Base-by-base conservation (phyloP, 2,113 vertebrate genomes). In the Hemibagrus wyckioides region DNA sequence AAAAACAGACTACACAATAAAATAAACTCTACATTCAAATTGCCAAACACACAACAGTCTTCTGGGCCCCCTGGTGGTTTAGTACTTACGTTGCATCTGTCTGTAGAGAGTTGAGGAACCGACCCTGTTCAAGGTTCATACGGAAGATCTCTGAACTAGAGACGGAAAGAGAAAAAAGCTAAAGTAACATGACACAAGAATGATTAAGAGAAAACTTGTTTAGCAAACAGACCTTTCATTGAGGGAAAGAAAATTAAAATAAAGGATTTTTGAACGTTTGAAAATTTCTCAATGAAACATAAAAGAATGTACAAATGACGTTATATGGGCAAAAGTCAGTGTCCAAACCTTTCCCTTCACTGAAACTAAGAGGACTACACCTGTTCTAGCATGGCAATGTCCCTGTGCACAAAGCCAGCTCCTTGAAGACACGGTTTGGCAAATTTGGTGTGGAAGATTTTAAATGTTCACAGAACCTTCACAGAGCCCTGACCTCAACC, bases 51-150 rank as follows among this genome's bases (percentile, higher is more conserved):
- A 67, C 50, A 1, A 6, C 17, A 2, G 52, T 69, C 69, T 48
- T 79, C 5, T 50, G 3, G 19, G n/a, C 63, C 90, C 85, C 73
- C 82, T 77, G n/a, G 30, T 84, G 84, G 48, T 44, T 4, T 6
- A 67, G 77, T 76, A 97, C 98, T 97, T 91, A 99, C 98, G 93
- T 95, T 19, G 97, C 97, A 21, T 98, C 96, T 0, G 97, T 99
- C 81, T 98, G 97, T 15, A 99, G 93, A 0, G 98, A 97, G 93
- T 96, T 99, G 83, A 99, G 95, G 90, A 97, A 99, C 23, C 97
- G 94, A 69, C 98, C 98, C 93, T 99, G 98, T 63, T 99, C 98
- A 90, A 99, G 94, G 87, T 99, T 99, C 84, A 99, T 92, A 81
- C 98, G 94, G 91, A 95, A 99, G 10, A 99, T 95, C 93, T 99